Evolutionary conservation across 2,113 vertebrate species (phyloP).

Genomic region (Odocoileus virginianus): DNA sequence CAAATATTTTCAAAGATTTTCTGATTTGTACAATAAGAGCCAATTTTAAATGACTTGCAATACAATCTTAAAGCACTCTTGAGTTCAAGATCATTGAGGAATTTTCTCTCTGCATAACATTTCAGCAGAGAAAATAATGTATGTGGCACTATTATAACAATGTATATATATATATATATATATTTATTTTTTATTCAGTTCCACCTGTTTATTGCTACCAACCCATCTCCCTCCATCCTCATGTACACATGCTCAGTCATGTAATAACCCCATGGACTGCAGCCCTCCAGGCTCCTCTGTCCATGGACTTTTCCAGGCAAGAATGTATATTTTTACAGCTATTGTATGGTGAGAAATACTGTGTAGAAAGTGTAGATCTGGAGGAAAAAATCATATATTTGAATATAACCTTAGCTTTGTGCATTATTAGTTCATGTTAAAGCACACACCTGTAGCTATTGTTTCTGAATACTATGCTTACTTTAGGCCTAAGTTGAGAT

Average conservation of each 20-base stretch:
- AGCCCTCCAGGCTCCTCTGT: not conserved
- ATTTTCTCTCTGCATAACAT: not conserved
- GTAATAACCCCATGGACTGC: not conserved
- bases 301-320: not conserved
- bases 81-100: not conserved
- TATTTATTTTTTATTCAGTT: not conserved
- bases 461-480: not conserved
- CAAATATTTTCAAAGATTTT: not conserved
- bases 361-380: not conserved
- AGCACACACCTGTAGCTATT: not conserved
- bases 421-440: not conserved
- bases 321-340: not conserved
- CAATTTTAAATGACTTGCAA: not conserved
- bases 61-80: not conserved
- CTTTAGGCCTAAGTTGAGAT: not conserved
- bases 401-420: not conserved
- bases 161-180: not conserved
- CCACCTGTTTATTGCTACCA: not conserved
- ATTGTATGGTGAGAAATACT: not conserved
- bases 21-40: not conserved
- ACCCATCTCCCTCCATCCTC: not conserved
- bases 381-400: not conserved
- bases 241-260: rapidly evolving
- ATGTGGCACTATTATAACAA: not conserved
- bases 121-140: not conserved